These are phyloP conservation scores for Mallotus villosus DNA, from an alignment of 2,797 vertebrate species.

Conservation along the genomic window DNA sequence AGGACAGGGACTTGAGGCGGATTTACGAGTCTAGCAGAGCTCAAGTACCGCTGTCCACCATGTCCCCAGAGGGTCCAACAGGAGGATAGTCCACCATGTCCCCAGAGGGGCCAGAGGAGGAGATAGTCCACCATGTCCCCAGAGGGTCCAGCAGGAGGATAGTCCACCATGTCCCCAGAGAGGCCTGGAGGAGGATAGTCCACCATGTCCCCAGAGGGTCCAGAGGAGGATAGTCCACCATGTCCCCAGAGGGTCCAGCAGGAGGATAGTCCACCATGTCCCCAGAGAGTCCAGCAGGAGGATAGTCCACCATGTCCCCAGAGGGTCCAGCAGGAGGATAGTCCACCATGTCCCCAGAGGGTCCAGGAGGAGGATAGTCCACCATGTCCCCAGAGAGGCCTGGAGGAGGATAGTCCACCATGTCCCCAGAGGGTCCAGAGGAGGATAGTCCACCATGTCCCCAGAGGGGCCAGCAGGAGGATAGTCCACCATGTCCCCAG, in stretches of 20 bases:
- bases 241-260: not conserved
- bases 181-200: not conserved
- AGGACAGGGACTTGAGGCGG: not conserved
- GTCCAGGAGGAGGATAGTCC: no score
- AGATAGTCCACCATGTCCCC: not conserved
- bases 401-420: not conserved
- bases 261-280: not conserved
- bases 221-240: no score
- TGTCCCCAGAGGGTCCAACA: not conserved
- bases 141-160: no score
- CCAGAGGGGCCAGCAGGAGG: not conserved
- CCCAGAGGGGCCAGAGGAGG: no score
- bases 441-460: no score
- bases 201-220: no score
- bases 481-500: not conserved
- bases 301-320: not conserved
- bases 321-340: not conserved
- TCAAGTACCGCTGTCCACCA: not conserved
- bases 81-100: no score
- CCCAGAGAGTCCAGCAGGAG: no score
- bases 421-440: no score
- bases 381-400: not conserved
- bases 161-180: not conserved
- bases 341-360: not conserved
- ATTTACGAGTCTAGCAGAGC: not conserved